phyloP scores from a whole-genome alignment of 64 coral and sea anemone species.

The Porites lutea region DNA sequence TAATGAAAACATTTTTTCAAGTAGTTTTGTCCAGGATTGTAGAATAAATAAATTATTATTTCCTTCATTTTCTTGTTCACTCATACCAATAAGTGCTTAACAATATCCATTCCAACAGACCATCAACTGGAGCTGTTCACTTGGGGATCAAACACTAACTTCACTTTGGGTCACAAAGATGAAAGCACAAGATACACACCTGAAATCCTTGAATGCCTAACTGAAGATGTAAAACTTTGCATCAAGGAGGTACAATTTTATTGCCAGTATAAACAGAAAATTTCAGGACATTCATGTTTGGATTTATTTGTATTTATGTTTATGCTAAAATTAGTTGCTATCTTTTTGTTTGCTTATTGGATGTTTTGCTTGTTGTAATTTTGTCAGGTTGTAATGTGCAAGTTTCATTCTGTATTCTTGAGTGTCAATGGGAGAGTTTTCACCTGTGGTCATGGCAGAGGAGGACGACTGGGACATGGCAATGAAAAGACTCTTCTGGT shows the following conservation, averaged over 20 bases:
- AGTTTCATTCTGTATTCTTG: slow-evolving; percentile 92
- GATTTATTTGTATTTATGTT: no score
- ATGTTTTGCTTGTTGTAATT: no score
- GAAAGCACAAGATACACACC: slow-evolving; percentile 78
- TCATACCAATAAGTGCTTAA: no score
- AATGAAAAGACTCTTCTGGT: slow-evolving; percentile 91
- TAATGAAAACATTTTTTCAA: no score
- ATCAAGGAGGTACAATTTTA: slow-evolving; percentile 63
- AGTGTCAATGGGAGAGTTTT: slow-evolving; percentile 75
- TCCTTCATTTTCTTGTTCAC: no score
- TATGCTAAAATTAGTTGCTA: no score
- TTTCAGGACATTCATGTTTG: no score
- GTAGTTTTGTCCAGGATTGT: no score
- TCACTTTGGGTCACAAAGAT: slow-evolving; percentile 94
- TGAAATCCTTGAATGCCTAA: slow-evolving; percentile 79
- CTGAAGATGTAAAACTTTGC: slow-evolving; percentile 29
- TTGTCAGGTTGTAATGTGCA: slow-evolving; percentile 84
- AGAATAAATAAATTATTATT: no score
- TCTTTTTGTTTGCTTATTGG: no score
- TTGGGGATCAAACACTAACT: slow-evolving; percentile 95
- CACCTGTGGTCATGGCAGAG: slow-evolving; percentile 94
- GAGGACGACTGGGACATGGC: slow-evolving; percentile 93
- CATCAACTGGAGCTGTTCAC: slow-evolving; percentile 76
- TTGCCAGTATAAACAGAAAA: no score
- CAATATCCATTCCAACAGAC: slow-evolving; percentile 18